Percentiles rank a stretch among this genome's conserved stretches.
phyloP scores from a whole-genome alignment of 2,888 invertebrate genomes.

The Helobdella robusta region DNA sequence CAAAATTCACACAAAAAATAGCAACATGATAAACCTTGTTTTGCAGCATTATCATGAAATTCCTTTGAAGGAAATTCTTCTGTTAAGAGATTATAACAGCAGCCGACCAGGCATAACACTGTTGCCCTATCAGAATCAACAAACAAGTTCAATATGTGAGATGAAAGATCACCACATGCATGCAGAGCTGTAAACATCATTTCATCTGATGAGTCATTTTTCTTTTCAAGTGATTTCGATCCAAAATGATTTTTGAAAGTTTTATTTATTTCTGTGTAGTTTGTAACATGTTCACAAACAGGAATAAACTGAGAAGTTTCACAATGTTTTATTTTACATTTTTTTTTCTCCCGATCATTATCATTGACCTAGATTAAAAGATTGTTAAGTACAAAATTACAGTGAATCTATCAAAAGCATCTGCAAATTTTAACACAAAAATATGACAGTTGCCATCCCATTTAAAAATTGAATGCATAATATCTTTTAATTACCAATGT shows the following conservation, averaged over 20 bases:
- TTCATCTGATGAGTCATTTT: too few species aligned
- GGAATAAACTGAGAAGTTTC: too few species aligned
- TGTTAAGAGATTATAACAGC: constrained; percentile 73
- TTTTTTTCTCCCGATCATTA: too few species aligned
- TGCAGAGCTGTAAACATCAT: constrained; percentile 63
- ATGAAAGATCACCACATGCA: constrained; percentile 75
- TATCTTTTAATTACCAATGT: background rate
- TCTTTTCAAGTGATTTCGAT: too few species aligned
- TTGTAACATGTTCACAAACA: constrained; percentile 4
- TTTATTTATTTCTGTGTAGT: background rate
- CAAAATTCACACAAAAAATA: background rate
- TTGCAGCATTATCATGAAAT: too few species aligned
- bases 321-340: too few species aligned
- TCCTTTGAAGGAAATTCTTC: constrained; percentile 38
- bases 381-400: too few species aligned
- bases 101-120: constrained; percentile 70
- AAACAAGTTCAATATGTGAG: constrained; percentile 65
- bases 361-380: too few species aligned
- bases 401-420: background rate
- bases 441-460: background rate
- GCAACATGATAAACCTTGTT: too few species aligned
- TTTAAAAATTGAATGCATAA: background rate
- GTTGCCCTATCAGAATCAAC: constrained; percentile 52
- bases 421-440: background rate
- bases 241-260: background rate